These are phyloP conservation scores for Tetraodon nigroviridis DNA, from an alignment of 2,113 vertebrate genomes.

Conservation along the genomic window DNA sequence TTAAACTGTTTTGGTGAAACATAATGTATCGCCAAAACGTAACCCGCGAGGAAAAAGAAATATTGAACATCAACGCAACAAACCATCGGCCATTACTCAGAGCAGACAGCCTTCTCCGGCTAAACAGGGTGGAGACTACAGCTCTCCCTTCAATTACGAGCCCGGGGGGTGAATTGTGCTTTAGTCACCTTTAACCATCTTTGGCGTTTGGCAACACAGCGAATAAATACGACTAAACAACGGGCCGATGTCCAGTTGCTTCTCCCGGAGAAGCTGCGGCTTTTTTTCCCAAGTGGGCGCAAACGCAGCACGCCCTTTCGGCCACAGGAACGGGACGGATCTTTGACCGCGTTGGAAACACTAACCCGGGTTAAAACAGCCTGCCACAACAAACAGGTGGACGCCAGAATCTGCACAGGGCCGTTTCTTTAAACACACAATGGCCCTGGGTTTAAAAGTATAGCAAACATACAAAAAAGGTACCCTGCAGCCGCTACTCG, in stretches of 20 bases:
- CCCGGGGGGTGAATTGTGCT: slow-evolving; percentile 1
- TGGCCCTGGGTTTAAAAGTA: neutral
- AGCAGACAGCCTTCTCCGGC: slow-evolving; percentile 33
- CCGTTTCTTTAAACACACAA: neutral
- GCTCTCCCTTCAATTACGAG: slow-evolving; percentile 13
- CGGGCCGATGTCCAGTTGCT: slow-evolving; percentile 5
- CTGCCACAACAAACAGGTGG: neutral
- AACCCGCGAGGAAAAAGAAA: neutral
- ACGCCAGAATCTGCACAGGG: neutral
- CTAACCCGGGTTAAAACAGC: slow-evolving; percentile 16
- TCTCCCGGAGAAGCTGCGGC: slow-evolving; percentile 25
- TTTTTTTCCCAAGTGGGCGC: slow-evolving; percentile 34
- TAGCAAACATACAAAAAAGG: neutral
- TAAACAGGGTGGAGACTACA: slow-evolving; percentile 57
- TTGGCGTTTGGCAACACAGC: neutral
- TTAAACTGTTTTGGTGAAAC: neutral
- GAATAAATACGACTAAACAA: neutral
- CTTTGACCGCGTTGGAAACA: slow-evolving; percentile 51
- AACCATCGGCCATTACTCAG: slow-evolving; percentile 45
- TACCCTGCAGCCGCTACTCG: neutral
- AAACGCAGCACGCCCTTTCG: slow-evolving; percentile 49
- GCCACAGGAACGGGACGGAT: slow-evolving; percentile 38
- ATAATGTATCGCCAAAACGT: neutral
- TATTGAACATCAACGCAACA: slow-evolving; percentile 30
- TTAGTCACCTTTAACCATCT: neutral